Conservation (phyloP, 2,113 vertebrate species). For the Balaenoptera acutorostrata region DNA sequence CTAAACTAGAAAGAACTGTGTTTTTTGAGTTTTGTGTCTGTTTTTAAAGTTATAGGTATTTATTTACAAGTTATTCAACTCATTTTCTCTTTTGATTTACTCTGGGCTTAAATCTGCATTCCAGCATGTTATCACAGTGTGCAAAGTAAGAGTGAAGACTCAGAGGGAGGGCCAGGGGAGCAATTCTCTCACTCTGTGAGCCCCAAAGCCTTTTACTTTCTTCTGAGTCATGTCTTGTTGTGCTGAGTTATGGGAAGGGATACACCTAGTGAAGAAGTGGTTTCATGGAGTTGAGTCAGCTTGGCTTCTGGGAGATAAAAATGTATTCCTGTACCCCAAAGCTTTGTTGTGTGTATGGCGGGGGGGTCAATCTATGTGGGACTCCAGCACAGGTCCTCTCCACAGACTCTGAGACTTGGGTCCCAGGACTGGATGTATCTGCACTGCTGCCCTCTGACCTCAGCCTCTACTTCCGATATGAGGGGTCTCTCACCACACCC, state of each 20-base stretch:
- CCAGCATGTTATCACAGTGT: not conserved
- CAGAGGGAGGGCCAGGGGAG: not conserved
- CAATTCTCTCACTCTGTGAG: not conserved
- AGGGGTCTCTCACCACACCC: slow-evolving; percentile 89
- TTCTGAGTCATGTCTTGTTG: not conserved
- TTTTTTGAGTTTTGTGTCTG: not conserved
- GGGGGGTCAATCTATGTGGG: rapidly evolving
- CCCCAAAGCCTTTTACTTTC: not conserved
- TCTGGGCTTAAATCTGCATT: not conserved
- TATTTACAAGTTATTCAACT: not conserved
- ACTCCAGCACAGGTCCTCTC: not conserved
- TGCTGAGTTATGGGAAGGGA: not conserved
- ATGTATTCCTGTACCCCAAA: not conserved
- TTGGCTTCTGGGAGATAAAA: not conserved
- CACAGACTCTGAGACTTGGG: slow-evolving; percentile 77
- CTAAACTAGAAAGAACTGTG: not conserved
- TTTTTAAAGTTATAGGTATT: not conserved
- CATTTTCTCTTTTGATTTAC: not conserved
- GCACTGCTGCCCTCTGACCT: slow-evolving; percentile 85
- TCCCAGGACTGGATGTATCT: slow-evolving; percentile 85
- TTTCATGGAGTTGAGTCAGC: not conserved
- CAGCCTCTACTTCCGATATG: slow-evolving; percentile 86
- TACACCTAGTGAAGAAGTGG: not conserved
- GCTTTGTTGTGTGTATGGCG: not conserved
- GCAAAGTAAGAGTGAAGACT: not conserved